Conservation (phyloP, 2,888 invertebrate genomes). For the Drosophila hamatofila region DNA sequence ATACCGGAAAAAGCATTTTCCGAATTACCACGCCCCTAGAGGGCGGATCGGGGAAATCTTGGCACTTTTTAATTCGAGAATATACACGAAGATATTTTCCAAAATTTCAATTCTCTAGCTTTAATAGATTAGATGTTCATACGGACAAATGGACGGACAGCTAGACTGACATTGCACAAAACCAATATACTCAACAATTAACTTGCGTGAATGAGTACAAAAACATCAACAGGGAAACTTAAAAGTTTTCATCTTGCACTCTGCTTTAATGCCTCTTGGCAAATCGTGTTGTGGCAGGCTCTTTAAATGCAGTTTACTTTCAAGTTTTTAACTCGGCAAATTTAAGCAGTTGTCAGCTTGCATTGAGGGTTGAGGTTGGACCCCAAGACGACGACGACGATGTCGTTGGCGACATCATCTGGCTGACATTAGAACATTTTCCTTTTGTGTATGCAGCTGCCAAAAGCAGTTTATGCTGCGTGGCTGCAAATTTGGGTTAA, state of each 20-base stretch:
- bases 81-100: no score
- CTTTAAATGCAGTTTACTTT: slow-evolving; percentile 54
- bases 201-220: no score
- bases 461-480: slow-evolving; percentile 67
- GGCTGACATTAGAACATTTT: slow-evolving; percentile 73
- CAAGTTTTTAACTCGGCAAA: slow-evolving; percentile 33
- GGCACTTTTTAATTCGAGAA: no score
- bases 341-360: slow-evolving; percentile 52
- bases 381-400: slow-evolving; percentile 15
- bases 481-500: slow-evolving; percentile 80
- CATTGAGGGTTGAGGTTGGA: slow-evolving; percentile 28
- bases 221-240: slow-evolving; percentile 8
- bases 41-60: no score
- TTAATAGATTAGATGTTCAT: no score
- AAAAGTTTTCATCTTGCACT: slow-evolving; percentile 30
- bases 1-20: no score
- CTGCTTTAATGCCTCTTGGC: slow-evolving; percentile 46
- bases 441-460: slow-evolving; percentile 72
- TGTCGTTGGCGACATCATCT: slow-evolving; percentile 52
- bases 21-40: no score
- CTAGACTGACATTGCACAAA: no score
- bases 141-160: no score
- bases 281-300: slow-evolving; percentile 47
- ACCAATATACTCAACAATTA: no score
- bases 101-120: no score